Base-by-base conservation (phyloP, 2,113 vertebrate species). In the Ammospiza caudacuta region DNA sequence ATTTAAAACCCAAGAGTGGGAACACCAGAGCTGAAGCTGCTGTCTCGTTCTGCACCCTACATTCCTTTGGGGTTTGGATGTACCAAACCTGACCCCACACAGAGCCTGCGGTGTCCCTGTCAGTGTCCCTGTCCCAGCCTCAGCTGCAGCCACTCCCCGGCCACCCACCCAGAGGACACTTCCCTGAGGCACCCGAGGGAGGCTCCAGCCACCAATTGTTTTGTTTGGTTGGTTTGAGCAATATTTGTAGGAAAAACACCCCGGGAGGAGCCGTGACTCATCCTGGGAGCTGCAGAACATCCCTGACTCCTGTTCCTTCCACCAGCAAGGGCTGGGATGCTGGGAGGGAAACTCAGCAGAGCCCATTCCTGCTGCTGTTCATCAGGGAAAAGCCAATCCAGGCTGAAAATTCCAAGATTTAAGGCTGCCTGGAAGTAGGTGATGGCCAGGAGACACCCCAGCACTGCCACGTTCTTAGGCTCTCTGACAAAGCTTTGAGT, bases 141-240 rank as follows among this genome's bases (percentile, higher is more conserved):
- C 52, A 66, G 66, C 73, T 85, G 91, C 69, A 64, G 69, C 74
- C 61, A 1, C 57, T 72, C 4, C 27, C 51, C 82, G 69, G 73
- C 80, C 91, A 87, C 81, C 84, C 62, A 51, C 63, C 74, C 37
- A 76, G 94, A 80, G 92, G 82, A 73, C 75, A 51, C 70, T 69
- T 90, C 89, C 29, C 91, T 52, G 74, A 0, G 5, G 83, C 25
- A 43, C 83, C 58, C 12, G 14, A 59, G 84, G 37, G 63, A 92
- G 70, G 25, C 62, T 90, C 70, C 67, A 70, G 43, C 31, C 64
- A 67, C 70, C 35, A 51, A 70, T 67, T 77, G 81, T 58, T 79
- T 33, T 83, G 92, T 95, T 94, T 93, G 46, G 94, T 80, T 83
- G 57, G 72, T 83, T 79, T 95, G 90, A 74, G 85, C 39, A 59